Evolutionary conservation across 1,140 invertebrate genomes (phyloP).

Genomic region (Heliothis subflexa): DNA sequence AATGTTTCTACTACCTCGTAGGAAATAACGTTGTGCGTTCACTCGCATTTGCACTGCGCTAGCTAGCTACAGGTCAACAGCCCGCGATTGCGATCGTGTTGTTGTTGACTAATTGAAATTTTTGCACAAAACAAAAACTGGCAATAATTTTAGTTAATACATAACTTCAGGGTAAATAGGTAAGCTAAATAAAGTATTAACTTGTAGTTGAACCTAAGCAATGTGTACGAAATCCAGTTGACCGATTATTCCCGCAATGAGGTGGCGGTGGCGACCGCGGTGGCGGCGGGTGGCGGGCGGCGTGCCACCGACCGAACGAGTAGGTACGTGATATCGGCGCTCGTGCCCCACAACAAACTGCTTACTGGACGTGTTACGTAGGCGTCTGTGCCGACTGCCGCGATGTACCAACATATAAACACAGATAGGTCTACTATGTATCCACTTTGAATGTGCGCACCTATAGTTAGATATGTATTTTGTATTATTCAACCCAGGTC

Average conservation of each 20-base stretch:
- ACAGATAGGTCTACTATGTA: constrained; percentile 71
- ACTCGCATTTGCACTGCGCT: constrained; percentile 55
- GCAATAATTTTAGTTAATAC: constrained; percentile 38
- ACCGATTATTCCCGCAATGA: constrained; percentile 83
- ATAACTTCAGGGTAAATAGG: not conserved
- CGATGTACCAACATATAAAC: constrained; percentile 80
- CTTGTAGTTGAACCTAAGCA: constrained; percentile 28
- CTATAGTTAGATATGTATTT: constrained; percentile 58
- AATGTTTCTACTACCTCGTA: constrained; percentile 58
- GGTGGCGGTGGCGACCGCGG: constrained; percentile 72
- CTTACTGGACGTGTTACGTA: constrained; percentile 86
- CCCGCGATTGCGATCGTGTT: constrained; percentile 72
- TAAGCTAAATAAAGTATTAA: constrained; percentile 33
- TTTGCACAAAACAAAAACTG: constrained; percentile 57
- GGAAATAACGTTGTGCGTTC: constrained; percentile 60
- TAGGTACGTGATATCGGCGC: constrained; percentile 83
- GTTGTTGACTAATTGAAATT: constrained; percentile 62
- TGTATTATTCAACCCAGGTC: constrained; percentile 63
- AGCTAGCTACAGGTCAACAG: constrained; percentile 77
- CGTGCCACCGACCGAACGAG: constrained; percentile 83
- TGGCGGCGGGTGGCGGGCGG: constrained; percentile 77
- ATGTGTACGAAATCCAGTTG: constrained; percentile 70
- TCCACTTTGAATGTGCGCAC: constrained; percentile 57
- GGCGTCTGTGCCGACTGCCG: constrained; percentile 73
- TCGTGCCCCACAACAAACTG: constrained; percentile 85